Percentiles rank a stretch among this genome's conserved stretches.
These are phyloP conservation scores for Etheostoma perlongum DNA, from an alignment of 2,797 vertebrate genomes.

Conservation along the genomic window DNA sequence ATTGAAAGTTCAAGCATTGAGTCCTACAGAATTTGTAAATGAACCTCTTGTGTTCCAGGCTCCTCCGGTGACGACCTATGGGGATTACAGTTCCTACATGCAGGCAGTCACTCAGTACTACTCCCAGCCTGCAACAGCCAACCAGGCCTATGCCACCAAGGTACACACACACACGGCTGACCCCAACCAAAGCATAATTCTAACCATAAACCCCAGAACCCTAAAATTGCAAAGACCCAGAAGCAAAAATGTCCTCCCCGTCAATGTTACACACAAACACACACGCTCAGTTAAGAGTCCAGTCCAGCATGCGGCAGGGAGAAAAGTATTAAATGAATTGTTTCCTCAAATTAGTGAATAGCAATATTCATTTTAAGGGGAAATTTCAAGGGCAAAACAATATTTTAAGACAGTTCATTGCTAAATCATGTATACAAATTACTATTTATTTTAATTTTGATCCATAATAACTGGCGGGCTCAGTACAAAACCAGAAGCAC, in stretches of 20 bases:
- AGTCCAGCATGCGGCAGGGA: neutral
- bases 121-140: slow-evolving; percentile 82
- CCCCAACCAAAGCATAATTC: neutral
- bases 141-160: slow-evolving; percentile 82
- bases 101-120: slow-evolving; percentile 87
- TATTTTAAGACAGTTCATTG: neutral
- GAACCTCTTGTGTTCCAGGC: slow-evolving; percentile 70
- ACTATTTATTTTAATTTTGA: neutral
- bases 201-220: neutral
- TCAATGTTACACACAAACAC: neutral
- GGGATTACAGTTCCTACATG: slow-evolving; percentile 87
- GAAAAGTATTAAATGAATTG: neutral
- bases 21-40: neutral
- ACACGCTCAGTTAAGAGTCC: neutral
- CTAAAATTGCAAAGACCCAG: neutral
- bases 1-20: neutral
- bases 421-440: neutral
- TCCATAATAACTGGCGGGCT: neutral
- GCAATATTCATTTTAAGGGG: neutral
- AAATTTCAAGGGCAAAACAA: no score
- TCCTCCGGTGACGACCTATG: slow-evolving; percentile 75
- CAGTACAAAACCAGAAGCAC: neutral
- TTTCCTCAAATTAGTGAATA: neutral
- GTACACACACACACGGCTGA: slow-evolving; percentile 60
- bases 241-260: neutral